These are phyloP conservation scores for Enteromius thamalakanensis DNA, from an alignment of 2,797 vertebrate species.

Conservation along the genomic window DNA sequence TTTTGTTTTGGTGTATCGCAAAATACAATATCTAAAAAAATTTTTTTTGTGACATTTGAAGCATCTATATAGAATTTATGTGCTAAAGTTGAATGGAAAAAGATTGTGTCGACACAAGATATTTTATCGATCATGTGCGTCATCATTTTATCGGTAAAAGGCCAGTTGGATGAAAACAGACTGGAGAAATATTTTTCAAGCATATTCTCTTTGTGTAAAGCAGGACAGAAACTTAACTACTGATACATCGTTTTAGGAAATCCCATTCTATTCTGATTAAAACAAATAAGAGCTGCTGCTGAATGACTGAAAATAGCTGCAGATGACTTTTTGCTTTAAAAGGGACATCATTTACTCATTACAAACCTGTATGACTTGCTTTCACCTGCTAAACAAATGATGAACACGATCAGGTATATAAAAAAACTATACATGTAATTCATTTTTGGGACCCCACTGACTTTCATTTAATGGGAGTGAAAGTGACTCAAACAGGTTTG, in stretches of 20 bases:
- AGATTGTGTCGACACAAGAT: no score
- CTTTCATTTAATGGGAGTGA: neutral
- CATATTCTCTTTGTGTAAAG: no score
- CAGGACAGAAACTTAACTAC: neutral
- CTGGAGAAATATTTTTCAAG: no score
- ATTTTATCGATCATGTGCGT: no score
- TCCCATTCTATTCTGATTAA: neutral
- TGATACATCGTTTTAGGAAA: neutral
- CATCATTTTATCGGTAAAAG: no score
- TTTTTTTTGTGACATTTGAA: no score
- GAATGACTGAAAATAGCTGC: neutral
- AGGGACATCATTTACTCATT: neutral
- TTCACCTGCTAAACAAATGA: neutral
- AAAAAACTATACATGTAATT: no score
- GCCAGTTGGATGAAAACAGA: no score
- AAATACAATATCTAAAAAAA: no score
- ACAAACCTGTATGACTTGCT: conserved; percentile 6
- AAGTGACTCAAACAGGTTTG: neutral
- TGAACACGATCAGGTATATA: neutral
- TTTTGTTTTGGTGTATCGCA: no score
- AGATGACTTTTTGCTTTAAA: neutral
- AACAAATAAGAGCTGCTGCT: neutral
- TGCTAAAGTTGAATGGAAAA: no score
- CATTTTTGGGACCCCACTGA: neutral
- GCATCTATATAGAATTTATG: no score